Base-by-base conservation (phyloP, 2,888 invertebrate species). In the Cremastinae sp. region DNA sequence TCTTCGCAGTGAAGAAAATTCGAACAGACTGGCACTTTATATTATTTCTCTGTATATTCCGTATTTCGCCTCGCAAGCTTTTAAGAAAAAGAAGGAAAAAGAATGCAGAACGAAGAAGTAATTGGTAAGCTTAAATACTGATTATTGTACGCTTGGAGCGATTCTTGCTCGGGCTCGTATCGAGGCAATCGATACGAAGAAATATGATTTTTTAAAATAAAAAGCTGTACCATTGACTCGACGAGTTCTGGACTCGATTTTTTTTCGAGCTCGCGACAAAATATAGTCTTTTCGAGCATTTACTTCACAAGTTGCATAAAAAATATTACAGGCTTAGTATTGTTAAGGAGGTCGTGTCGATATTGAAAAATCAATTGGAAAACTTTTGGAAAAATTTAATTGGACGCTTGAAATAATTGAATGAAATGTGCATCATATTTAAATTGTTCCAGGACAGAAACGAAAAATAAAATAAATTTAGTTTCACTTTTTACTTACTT, bases 91-190 rank as follows among this genome's bases (percentile, higher is more conserved):
- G 65, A 79, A 78, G 79, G 28, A 5, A 28, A 28, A n/a, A n/a
- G n/a, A n/a, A n/a, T n/a, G n/a, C n/a, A n/a, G 28, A 28, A 28
- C 5, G 28, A 28, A 28, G 5, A 76, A 59, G 22, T 43, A 71
- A 80, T 78, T 56, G 53, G 49, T 74, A 79, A 80, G 79, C 80
- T 78, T 80, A 80, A 80, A 80, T 80, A 80, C 80, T 80, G 80
- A 79, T 80, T 80, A 80, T 80, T 80, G 80, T 79, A 80, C 80
- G 78, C 74, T 80, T 78, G 78, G 79, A 79, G 79, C 79, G 79
- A 47, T 80, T 53, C 62, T 74, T 65, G 47, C 71, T 62, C 39
- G 68, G 58, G 69, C 74, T 22, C 35, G 49, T 12, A 68, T 71
- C 62, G 14, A 56, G 51, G 51, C 56, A 53, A 65, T 55, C 12